Base-by-base conservation (phyloP, 2,797 vertebrate species). In the Erpetoichthys calabaricus region DNA sequence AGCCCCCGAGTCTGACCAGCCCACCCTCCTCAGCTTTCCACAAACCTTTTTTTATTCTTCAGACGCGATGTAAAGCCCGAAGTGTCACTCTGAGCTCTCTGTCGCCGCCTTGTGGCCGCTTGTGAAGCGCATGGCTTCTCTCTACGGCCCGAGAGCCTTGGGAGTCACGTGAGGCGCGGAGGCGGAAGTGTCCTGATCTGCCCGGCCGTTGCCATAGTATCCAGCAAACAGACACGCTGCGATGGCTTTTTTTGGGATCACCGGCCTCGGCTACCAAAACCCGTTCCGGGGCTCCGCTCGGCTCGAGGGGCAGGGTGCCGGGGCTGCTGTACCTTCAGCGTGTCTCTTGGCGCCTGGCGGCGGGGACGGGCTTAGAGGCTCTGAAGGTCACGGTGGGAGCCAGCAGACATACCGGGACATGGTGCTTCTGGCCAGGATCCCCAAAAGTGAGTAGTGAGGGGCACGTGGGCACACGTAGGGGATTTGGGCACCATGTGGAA, bases 211-310 rank as follows among this genome's bases (percentile, higher is more conserved):
- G 44, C 25, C 42, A 41, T 9, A 4, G 50, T 5, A 51, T 1
- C 3, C 59, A 42, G 3, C 25, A 25, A 25, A 8, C 5, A 41
- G 44, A 54, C 3, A 4, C 3, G 3, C 7, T 45, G 43, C 54
- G 6, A 89, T 89, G 88, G 70, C 85, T 51, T 89, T 85, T 67
- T 89, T 90, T 62, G 82, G 82, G 45, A 56, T 86, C 4, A 76
- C 81, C 55, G 57, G 70, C 5, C 41, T 85, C 57, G 86, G 86
- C 5, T 84, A 82, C 65, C 84, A 89, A 63, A 68, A 80, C 61
- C 73, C 80, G 2, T 74, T 86, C 62, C 64, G 45, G 55, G 60
- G 3, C 3, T 4, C 3, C 4, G 6, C 25, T 25, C 8, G 49
- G 1, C 4, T 4, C 8, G 49, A 7, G n/a, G 7, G 7, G 47